Evolutionary conservation across 2,888 invertebrate genomes (phyloP).

Genomic region (Homarus gammarus): DNA sequence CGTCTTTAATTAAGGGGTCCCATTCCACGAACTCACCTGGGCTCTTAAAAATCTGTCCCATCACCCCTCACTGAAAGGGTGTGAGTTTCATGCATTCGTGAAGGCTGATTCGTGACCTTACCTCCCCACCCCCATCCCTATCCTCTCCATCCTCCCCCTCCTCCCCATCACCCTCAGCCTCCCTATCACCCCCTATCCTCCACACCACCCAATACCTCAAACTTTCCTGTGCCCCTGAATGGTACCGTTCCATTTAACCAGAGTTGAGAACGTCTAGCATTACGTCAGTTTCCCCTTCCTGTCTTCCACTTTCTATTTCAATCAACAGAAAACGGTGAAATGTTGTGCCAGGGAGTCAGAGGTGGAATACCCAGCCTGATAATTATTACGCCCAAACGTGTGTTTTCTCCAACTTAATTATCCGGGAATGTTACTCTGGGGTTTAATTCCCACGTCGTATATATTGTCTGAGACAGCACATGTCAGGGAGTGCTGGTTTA

Average conservation of each 20-base stretch:
- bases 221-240: no score
- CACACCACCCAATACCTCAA: no score
- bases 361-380: slow-evolving; percentile 5
- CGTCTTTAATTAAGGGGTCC: no score
- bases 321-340: slow-evolving; percentile 22
- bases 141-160: no score
- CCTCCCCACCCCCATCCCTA: no score
- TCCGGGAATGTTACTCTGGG: slow-evolving; percentile 50
- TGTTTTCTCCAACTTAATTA: slow-evolving; percentile 56
- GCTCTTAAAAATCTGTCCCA: no score
- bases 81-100: no score
- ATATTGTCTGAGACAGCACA: slow-evolving; percentile 17
- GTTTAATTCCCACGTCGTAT: slow-evolving; percentile 54
- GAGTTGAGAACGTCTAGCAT: background rate
- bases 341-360: slow-evolving; percentile 9
- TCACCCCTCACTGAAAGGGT: no score
- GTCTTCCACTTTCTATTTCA: background rate
- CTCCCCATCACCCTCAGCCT: background rate
- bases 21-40: no score
- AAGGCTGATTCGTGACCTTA: no score
- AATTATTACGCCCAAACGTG: slow-evolving; percentile 54
- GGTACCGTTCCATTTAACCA: no score
- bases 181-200: no score
- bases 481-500: background rate
- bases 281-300: background rate